Percentiles rank a stretch among this genome's conserved stretches.
Conservation (phyloP, 2,797 vertebrate species). For the Spinus olivaceus region DNA sequence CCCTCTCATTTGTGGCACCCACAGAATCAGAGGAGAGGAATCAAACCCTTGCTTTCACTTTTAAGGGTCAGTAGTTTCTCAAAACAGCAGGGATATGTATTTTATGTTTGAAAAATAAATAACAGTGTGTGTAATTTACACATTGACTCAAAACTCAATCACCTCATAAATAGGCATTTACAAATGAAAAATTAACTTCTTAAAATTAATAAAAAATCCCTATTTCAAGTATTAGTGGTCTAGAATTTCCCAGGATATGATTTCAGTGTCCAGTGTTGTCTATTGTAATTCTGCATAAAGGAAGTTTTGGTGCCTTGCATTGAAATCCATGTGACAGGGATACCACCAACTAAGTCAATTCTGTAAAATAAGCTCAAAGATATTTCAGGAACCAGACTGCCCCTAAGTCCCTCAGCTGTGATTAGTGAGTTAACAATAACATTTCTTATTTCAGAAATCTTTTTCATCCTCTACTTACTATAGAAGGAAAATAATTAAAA, state of each 20-base stretch:
- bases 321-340: conserved; percentile 16
- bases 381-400: conserved; percentile 38
- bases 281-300: neutral
- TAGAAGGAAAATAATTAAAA: conserved; percentile 59
- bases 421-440: conserved; percentile 60
- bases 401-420: conserved; percentile 24
- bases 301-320: neutral
- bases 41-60: neutral
- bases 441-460: conserved; percentile 48
- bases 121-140: neutral
- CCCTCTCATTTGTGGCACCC: neutral
- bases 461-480: conserved; percentile 31
- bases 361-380: conserved; percentile 26
- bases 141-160: neutral
- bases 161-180: neutral
- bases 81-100: neutral
- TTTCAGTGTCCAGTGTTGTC: neutral
- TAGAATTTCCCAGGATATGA: conserved; percentile 6
- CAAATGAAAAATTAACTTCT: conserved; percentile 26
- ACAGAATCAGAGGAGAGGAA: neutral
- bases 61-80: neutral
- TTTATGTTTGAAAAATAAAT: conserved; percentile 46
- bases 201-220: neutral
- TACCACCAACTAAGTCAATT: conserved; percentile 34
- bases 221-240: neutral